These are phyloP conservation scores for Rhizomys pruinosus DNA, from an alignment of 2,113 vertebrate genomes.

Conservation along the genomic window DNA sequence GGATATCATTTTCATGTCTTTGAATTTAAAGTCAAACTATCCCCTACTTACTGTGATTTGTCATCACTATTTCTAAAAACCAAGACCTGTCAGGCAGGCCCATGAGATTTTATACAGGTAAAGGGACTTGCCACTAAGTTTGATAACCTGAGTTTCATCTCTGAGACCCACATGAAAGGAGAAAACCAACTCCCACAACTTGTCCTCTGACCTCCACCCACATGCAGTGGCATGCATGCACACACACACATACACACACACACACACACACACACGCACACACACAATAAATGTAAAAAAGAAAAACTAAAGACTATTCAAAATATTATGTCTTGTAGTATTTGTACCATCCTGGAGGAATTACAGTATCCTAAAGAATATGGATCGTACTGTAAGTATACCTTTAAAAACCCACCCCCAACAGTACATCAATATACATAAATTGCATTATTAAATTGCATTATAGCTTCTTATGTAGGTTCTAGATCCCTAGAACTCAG, in stretches of 20 bases:
- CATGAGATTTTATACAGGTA: neutral
- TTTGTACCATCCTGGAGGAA: neutral
- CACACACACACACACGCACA: neutral
- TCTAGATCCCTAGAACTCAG: neutral
- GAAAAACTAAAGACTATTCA: constrained; percentile 2
- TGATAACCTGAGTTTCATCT: neutral
- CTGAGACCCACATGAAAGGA: neutral
- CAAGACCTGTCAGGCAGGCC: neutral
- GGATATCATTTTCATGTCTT: constrained; percentile 49
- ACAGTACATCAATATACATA: neutral
- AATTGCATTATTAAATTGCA: neutral
- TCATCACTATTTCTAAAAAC: constrained; percentile 54
- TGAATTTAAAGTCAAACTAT: constrained; percentile 50
- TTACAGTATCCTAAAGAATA: neutral
- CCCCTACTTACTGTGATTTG: constrained; percentile 37
- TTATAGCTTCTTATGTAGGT: neutral
- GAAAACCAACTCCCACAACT: neutral
- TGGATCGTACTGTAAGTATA: neutral
- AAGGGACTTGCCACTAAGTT: too few species aligned
- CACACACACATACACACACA: neutral
- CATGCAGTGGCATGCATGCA: neutral
- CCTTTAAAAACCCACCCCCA: neutral
- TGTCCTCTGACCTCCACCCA: neutral
- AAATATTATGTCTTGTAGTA: constrained; percentile 11
- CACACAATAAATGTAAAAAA: neutral